phyloP scores from a whole-genome alignment of 2,888 invertebrate species.

The Odontomyia ornata region DNA sequence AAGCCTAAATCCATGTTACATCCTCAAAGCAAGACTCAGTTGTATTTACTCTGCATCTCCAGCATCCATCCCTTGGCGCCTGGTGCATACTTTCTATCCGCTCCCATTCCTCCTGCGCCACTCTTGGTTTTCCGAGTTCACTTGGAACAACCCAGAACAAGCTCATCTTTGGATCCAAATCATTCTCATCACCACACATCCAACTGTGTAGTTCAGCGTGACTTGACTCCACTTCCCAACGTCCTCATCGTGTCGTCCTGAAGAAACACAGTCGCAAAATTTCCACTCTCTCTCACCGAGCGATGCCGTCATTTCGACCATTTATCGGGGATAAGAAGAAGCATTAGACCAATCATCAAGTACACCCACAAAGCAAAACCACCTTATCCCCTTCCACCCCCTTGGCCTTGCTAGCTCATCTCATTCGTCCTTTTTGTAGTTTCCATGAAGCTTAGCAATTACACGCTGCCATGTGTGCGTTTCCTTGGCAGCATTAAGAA shows the following conservation, averaged over 20 bases:
- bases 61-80: background rate
- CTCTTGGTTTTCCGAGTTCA: background rate
- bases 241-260: background rate
- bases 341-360: conserved; percentile 40
- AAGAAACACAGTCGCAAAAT: background rate
- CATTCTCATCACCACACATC: conserved; percentile 27
- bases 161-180: conserved; percentile 40
- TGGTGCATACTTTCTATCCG: background rate
- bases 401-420: background rate
- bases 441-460: background rate
- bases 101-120: background rate
- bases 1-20: conserved; percentile 32
- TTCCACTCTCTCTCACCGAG: background rate
- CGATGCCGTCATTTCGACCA: conserved; percentile 36
- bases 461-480: conserved; percentile 22
- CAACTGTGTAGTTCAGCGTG: background rate
- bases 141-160: background rate
- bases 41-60: conserved; percentile 26
- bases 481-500: conserved; percentile 25
- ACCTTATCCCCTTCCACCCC: background rate
- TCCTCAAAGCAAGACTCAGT: conserved; percentile 18
- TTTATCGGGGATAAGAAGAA: conserved; percentile 42
- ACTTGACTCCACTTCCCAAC: background rate
- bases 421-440: background rate
- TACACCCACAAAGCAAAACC: conserved; percentile 33